Evolutionary conservation across 1,140 invertebrate genomes (phyloP).

Genomic region (Zaprionus capensis): DNA sequence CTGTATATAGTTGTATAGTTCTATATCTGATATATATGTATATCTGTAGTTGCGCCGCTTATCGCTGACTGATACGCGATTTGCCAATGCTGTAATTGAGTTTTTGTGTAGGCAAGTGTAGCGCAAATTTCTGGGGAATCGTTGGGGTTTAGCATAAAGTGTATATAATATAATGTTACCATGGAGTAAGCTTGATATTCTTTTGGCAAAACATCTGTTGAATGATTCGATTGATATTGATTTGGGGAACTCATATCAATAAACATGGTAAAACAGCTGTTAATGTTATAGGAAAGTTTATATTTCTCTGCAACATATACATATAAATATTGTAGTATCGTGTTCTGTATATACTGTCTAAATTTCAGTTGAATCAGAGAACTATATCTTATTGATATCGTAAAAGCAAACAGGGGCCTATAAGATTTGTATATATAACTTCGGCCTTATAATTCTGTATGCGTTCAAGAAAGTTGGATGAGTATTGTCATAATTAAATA

Average conservation of each 20-base stretch:
- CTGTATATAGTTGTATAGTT: background rate
- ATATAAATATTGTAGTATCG: too few relatives aligned
- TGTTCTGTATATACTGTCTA: too few relatives aligned
- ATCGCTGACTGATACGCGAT: conserved; percentile 18
- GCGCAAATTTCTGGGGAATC: conserved; percentile 4
- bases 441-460: too few relatives aligned
- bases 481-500: too few relatives aligned
- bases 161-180: background rate
- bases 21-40: conserved; percentile 15
- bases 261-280: background rate
- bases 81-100: conserved; percentile 13
- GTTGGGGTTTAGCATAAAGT: background rate
- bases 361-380: too few relatives aligned
- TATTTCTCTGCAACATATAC: background rate
- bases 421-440: too few relatives aligned
- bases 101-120: conserved; percentile 4
- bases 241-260: background rate
- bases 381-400: too few relatives aligned
- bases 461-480: too few relatives aligned
- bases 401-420: too few relatives aligned
- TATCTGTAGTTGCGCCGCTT: background rate
- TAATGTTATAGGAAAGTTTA: background rate
- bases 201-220: too few relatives aligned
- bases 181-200: background rate
- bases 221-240: too few relatives aligned